Evolutionary conservation across 2,888 invertebrate species (phyloP).

Genomic region (Chironomus tentans): DNA sequence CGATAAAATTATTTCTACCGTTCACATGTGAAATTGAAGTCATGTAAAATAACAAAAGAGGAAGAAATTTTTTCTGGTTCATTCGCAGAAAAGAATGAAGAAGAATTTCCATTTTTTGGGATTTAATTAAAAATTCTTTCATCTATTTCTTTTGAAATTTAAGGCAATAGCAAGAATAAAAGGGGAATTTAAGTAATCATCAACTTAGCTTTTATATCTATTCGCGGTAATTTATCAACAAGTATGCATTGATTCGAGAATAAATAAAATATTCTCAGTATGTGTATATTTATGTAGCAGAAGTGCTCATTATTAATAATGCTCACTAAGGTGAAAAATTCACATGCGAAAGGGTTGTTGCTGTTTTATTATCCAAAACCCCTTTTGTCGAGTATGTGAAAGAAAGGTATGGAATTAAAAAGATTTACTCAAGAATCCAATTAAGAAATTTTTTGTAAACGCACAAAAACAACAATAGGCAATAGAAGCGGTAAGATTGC

Average conservation of each 20-base stretch:
- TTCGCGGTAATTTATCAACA: constrained; percentile 1
- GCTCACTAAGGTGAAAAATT: background rate
- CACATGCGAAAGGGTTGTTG: background rate
- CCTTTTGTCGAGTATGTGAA: background rate
- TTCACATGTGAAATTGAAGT: background rate
- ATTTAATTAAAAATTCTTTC: background rate
- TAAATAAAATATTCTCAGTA: background rate
- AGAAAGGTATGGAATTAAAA: background rate
- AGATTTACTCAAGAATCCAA: constrained; percentile 3
- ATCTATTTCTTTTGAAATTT: background rate
- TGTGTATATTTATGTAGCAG: background rate
- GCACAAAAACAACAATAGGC: background rate
- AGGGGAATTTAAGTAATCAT: background rate
- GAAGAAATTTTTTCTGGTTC: background rate
- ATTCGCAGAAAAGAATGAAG: background rate
- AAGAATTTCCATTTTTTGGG: too few relatives aligned
- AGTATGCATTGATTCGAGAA: background rate
- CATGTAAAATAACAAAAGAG: background rate
- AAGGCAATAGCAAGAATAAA: background rate
- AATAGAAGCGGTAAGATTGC: background rate
- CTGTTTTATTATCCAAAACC: background rate
- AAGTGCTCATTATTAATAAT: background rate
- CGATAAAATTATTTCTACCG: constrained; percentile 6
- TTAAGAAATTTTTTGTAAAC: background rate
- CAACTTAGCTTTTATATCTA: background rate